A percentile compares a stretch with the other conserved stretches of the same genome.
phyloP scores from a whole-genome alignment of 2,113 vertebrate genomes.

The Heliornis fulica region DNA sequence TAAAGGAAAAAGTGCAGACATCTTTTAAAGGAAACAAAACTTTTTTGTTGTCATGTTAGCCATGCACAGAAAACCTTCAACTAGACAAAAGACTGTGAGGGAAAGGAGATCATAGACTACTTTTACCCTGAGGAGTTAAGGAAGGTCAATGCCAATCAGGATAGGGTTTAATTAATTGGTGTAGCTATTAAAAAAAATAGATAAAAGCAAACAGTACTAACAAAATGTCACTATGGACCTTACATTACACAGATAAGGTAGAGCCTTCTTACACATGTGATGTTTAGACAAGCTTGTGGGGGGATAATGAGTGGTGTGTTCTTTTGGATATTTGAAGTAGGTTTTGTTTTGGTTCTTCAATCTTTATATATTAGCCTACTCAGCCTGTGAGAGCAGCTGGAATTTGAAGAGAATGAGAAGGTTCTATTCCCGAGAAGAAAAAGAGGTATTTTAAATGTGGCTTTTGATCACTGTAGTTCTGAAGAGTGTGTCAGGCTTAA shows the following conservation, averaged over 20 bases:
- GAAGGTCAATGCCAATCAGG: not conserved
- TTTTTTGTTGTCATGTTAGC: not conserved
- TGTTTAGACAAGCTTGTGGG: not conserved
- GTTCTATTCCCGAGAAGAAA: not conserved
- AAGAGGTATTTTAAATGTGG: not conserved
- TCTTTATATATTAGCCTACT: not conserved
- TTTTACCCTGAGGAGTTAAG: not conserved
- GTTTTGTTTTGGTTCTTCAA: not conserved
- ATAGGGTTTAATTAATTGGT: not conserved
- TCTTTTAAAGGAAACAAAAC: not conserved
- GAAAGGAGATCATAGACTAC: not conserved
- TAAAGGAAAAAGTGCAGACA: not conserved
- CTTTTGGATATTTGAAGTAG: not conserved
- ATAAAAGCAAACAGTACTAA: not conserved
- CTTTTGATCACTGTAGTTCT: not conserved
- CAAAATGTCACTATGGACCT: not conserved
- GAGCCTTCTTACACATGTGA: not conserved
- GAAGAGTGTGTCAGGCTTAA: not conserved
- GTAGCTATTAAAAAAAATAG: not conserved
- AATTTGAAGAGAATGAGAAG: not conserved
- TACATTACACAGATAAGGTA: not conserved
- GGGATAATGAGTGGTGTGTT: not conserved
- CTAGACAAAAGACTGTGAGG: not conserved
- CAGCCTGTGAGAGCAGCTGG: not conserved
- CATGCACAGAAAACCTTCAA: not conserved